A percentile compares a stretch with the other conserved stretches of the same genome.
These are phyloP conservation scores for Leucophenga montana DNA, from an alignment of 2,888 invertebrate species.

Conservation along the genomic window DNA sequence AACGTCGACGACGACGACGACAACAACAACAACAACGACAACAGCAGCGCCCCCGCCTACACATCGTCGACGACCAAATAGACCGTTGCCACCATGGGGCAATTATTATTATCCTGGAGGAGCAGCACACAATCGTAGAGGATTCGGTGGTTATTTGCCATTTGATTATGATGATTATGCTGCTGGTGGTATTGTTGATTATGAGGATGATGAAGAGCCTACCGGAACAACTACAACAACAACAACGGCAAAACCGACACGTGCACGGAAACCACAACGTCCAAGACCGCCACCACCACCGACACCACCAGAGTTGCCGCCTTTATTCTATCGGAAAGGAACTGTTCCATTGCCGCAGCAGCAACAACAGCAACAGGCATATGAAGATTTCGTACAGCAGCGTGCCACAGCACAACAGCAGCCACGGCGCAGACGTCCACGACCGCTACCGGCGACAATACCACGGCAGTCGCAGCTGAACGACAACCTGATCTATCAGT, in stretches of 20 bases:
- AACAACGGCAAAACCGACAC: slow-evolving; percentile 29
- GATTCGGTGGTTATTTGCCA: slow-evolving; percentile 38
- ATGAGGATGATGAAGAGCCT: slow-evolving; percentile 29
- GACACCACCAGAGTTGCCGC: slow-evolving; percentile 10
- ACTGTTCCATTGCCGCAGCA: slow-evolving; percentile 8
- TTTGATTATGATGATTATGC: slow-evolving; percentile 38
- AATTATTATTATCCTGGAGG: slow-evolving; percentile 21
- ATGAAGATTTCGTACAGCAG: neutral
- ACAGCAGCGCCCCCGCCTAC: slow-evolving; percentile 34
- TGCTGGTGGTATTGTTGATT: slow-evolving; percentile 29
- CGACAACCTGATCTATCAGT: slow-evolving; percentile 62
- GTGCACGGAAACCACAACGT: slow-evolving; percentile 8
- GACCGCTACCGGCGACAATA: slow-evolving; percentile 16
- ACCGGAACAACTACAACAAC: slow-evolving; percentile 40
- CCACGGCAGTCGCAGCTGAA: slow-evolving; percentile 45
- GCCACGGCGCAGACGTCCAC: neutral
- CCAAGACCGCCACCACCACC: slow-evolving; percentile 29
- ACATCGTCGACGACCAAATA: slow-evolving; percentile 27
- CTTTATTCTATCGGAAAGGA: slow-evolving; percentile 40
- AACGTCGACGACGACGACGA: neutral
- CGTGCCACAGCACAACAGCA: neutral
- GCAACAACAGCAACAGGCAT: neutral
- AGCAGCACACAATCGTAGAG: neutral
- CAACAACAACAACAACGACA: slow-evolving; percentile 5
- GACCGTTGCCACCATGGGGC: slow-evolving; percentile 26